phyloP scores from a whole-genome alignment of 2,113 vertebrate species.

The Amphiprion ocellaris region DNA sequence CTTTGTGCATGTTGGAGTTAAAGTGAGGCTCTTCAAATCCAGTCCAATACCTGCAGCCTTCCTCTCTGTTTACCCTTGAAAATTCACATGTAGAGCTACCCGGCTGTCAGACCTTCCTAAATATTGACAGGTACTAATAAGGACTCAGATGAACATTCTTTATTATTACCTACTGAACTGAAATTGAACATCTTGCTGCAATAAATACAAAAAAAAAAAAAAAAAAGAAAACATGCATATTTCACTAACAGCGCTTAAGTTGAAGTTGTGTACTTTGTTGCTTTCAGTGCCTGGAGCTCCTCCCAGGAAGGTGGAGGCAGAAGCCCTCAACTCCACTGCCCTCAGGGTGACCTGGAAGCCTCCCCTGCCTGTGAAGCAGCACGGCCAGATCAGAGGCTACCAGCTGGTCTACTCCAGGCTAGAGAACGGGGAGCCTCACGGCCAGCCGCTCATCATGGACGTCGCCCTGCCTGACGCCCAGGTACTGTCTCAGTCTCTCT shows the following conservation, averaged over 20 bases:
- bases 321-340: slow-evolving; percentile 92
- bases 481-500: slow-evolving; percentile 78
- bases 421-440: slow-evolving; percentile 91
- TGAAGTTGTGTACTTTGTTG: slow-evolving; percentile 26
- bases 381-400: slow-evolving; percentile 95
- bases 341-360: slow-evolving; percentile 93
- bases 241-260: not conserved
- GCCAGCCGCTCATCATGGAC: slow-evolving; percentile 90
- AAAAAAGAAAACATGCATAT: too few relatives aligned
- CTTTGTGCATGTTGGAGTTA: too few relatives aligned
- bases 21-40: too few relatives aligned
- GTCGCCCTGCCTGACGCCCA: slow-evolving; percentile 92
- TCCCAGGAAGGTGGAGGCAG: slow-evolving; percentile 93
- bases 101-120: too few relatives aligned
- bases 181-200: not conserved
- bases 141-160: too few relatives aligned
- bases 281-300: slow-evolving; percentile 94
- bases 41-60: too few relatives aligned
- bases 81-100: too few relatives aligned
- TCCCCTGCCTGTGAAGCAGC: slow-evolving; percentile 91
- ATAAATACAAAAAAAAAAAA: too few relatives aligned
- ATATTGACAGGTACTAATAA: too few relatives aligned
- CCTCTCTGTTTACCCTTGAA: too few relatives aligned
- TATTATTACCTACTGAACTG: not conserved
- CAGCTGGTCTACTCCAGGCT: slow-evolving; percentile 93